Percentiles rank a stretch among this genome's conserved stretches.
Conservation (phyloP, 2,797 vertebrate species). For the Chaunax sp. region DNA sequence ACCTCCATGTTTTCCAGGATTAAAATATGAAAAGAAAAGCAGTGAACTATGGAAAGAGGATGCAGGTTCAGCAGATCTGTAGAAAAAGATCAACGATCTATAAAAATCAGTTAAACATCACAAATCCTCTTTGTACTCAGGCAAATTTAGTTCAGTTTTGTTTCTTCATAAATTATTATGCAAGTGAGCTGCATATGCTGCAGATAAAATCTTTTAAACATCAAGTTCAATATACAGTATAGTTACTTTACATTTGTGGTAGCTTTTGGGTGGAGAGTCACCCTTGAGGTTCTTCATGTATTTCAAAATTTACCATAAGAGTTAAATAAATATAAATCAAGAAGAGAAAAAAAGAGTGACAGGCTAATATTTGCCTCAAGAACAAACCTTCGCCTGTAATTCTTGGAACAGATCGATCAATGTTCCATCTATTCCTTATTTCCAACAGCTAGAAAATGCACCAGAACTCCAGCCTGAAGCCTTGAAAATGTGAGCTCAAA, state of each 20-base stretch:
- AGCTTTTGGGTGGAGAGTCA: constrained; percentile 61
- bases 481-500: constrained; percentile 34
- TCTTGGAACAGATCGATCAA: constrained; percentile 34
- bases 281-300: constrained; percentile 79
- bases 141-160: constrained; percentile 44
- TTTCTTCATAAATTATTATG: constrained; percentile 66
- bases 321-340: constrained; percentile 78
- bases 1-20: constrained; percentile 55
- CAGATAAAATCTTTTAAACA: constrained; percentile 55
- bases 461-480: constrained; percentile 36
- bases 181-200: constrained; percentile 44
- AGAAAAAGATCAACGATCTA: too few relatives aligned
- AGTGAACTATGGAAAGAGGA: constrained; percentile 39
- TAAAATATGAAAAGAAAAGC: constrained; percentile 45
- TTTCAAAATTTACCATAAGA: constrained; percentile 62
- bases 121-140: constrained; percentile 40
- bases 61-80: constrained; percentile 32
- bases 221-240: constrained; percentile 69
- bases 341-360: constrained; percentile 48
- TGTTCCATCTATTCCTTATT: constrained; percentile 24
- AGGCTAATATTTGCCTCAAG: constrained; percentile 32
- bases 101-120: constrained; percentile 14
- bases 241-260: constrained; percentile 64
- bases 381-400: constrained; percentile 33
- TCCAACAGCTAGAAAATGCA: constrained; percentile 25